Evolutionary conservation across 2,888 invertebrate species (phyloP), one percentile per base, ranked within the genome.

Genomic region (Spodoptera littoralis): DNA sequence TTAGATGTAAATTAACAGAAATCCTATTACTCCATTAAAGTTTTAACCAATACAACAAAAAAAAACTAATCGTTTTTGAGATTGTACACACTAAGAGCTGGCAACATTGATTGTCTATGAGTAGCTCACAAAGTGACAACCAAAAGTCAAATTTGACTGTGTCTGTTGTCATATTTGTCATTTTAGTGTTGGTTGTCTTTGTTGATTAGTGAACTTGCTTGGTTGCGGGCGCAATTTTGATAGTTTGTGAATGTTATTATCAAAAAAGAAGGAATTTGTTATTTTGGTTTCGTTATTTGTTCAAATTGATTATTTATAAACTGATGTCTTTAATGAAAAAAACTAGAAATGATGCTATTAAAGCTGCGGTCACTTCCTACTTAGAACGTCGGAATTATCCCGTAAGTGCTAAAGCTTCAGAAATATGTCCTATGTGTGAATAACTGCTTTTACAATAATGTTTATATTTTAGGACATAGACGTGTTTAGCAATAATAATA

Each of bases 331-430:
- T 90, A 80, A 95, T 96, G 88, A 96, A 96, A 95, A 96, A 96
- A 81, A 95, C 95, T 67, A 96, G 96, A 92, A 95, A 95, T 88
- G 96, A 97, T 87, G 94, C 96, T 74, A 95, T 97, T 77, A 96
- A 96, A 86, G 96, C 96, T 73, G 96, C 96, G 70, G 95, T 96
- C 79, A 95, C 95, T 81, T 95, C 96, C 69, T 97, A 97, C 91
- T 92, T 97, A 83, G 96, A 96, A 88, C 95, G 96, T 66, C 95
- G 97, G 54, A 96, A 96, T 82, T 97, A 96, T 87, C 95, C 96
- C 78, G 96, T 96, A 88, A 89, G 90, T 86, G 56, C 22, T 36
- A 36, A 9, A 36, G 36, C 36, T 36, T 36, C 6, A 36, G 36
- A 13, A 56, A 30, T 63, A 24, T 1, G 11, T 4, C 12, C 9